These are phyloP conservation scores for Philereme vetulata DNA, from an alignment of 2,888 invertebrate genomes.

Conservation along the genomic window DNA sequence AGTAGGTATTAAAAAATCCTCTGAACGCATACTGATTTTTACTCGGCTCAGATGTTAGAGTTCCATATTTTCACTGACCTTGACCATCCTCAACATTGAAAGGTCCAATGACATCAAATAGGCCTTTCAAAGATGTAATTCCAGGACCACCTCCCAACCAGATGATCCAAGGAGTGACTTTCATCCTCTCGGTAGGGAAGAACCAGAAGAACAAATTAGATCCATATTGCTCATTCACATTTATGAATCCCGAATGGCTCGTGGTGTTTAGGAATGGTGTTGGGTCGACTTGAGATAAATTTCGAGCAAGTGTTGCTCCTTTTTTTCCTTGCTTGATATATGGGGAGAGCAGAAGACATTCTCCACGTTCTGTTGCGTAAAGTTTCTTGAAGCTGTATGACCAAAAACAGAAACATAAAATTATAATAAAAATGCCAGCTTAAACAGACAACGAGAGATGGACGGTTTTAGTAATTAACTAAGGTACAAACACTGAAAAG, in stretches of 20 bases:
- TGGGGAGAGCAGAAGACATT: conserved; percentile 27
- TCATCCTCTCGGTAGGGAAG: conserved; percentile 80
- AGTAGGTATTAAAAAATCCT: too few species aligned
- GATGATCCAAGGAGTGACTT: conserved; percentile 85
- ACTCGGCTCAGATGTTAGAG: too few species aligned
- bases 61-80: conserved; percentile 36
- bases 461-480: too few species aligned
- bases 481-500: too few species aligned
- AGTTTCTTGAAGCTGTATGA: background rate
- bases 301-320: conserved; percentile 12
- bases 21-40: too few species aligned
- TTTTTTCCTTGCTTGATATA: conserved; percentile 15
- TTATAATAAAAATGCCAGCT: background rate
- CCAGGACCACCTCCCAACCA: conserved; percentile 95
- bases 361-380: conserved; percentile 12
- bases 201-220: conserved; percentile 93
- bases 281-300: conserved; percentile 24
- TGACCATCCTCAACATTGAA: conserved; percentile 45
- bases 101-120: conserved; percentile 58
- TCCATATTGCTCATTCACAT: conserved; percentile 87
- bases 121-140: conserved; percentile 78
- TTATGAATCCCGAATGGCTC: conserved; percentile 77
- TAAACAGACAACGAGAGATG: too few species aligned
- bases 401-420: conserved; percentile 19
- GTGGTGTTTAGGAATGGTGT: conserved; percentile 37